A percentile compares a stretch with the other conserved stretches of the same genome.
These are phyloP conservation scores for Coenobita brevimanus DNA, from an alignment of 1,140 invertebrate genomes.

Conservation along the genomic window DNA sequence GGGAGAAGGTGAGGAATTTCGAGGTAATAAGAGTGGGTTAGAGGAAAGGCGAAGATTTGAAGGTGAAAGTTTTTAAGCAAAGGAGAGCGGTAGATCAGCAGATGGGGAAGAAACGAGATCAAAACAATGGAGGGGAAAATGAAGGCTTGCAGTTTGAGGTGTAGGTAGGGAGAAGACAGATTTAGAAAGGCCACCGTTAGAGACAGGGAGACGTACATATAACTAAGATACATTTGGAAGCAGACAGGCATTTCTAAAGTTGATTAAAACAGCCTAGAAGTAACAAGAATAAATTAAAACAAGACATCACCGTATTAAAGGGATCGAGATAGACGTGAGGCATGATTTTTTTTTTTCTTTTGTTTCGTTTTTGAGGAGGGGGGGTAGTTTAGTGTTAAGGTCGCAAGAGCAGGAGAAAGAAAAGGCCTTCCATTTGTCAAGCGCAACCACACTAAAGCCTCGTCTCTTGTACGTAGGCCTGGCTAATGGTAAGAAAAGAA, in stretches of 20 bases:
- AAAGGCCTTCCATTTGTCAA: conserved; percentile 52
- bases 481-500: conserved; percentile 11
- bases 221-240: not conserved
- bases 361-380: too few species aligned
- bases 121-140: not conserved
- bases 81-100: not conserved
- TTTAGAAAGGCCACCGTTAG: not conserved
- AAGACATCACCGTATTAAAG: too few species aligned
- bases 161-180: not conserved
- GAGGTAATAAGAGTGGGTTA: not conserved
- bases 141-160: not conserved
- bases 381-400: too few species aligned
- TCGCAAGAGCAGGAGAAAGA: conserved; percentile 1
- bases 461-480: not conserved
- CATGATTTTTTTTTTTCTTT: too few species aligned
- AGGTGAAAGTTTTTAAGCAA: not conserved
- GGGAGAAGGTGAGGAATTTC: not conserved
- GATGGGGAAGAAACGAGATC: not conserved
- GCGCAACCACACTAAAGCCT: conserved; percentile 6
- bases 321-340: too few species aligned
- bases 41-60: not conserved
- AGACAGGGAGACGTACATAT: too few species aligned
- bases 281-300: too few species aligned
- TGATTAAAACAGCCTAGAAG: too few species aligned
- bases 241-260: not conserved